Base-by-base conservation (phyloP, 1,140 invertebrate genomes). In the Myzus persicae region DNA sequence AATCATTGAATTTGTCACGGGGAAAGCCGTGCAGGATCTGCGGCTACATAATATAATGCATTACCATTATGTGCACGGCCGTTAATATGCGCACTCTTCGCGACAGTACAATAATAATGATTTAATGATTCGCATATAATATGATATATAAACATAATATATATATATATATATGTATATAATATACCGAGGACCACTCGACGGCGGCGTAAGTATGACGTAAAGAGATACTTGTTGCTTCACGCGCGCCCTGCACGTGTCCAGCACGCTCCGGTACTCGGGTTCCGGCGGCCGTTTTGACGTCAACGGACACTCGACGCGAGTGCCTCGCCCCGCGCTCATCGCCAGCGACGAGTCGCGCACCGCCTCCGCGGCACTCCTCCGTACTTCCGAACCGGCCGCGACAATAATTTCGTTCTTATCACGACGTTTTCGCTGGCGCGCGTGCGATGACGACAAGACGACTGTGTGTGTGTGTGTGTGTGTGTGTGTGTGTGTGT, bases 171-270 rank as follows among this genome's bases (percentile, higher is more conserved):
- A n/a, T n/a, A n/a, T n/a, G n/a, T n/a, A n/a, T n/a, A 51, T 67
- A n/a, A n/a, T 67, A 18, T n/a, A 76, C 31, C n/a, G n/a, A 26
- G 42, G n/a, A 26, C 26, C 84, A 36, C 48, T 26, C 31, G 36
- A 24, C 46, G 87, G 38, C 82, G 24, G 46, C 5, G n/a, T 24
- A 40, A 31, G 76, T 40, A 31, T 93, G 91, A 93, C 91, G 91
- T 85, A 93, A 36, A 54, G 46, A 26, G 38, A 84, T 40, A 92
- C 76, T 82, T 93, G 76, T 93, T 93, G 76, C 89, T 90, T 90
- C 51, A 42, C 87, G 18, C 36, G 38, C 44, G 81, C 44, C 42
- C 46, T 84, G 81, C 91, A 92, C 91, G 91, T 93, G 91, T 84
- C 91, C 91, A 85, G 81, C 91, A 93, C 91, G 91, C 81, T 85